Conservation (phyloP, 2,113 vertebrate species). For the Zosterops japonicus region DNA sequence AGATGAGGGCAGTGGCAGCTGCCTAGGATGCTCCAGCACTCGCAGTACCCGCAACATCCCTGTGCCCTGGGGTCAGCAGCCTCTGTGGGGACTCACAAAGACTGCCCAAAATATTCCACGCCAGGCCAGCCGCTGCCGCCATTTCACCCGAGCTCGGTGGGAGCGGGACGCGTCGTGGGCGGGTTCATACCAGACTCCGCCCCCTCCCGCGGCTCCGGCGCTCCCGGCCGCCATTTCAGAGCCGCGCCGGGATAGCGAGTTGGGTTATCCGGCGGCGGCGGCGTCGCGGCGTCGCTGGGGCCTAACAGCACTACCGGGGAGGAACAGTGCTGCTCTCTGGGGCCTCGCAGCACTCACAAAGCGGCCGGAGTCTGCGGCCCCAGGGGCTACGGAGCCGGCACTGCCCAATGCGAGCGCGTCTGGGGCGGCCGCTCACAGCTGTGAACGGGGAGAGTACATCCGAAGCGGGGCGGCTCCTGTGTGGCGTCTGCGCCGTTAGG, state of each 20-base stretch:
- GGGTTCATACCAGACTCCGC: accelerated
- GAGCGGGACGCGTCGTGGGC: accelerated
- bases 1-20: accelerated
- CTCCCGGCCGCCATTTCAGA: not conserved
- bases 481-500: not conserved
- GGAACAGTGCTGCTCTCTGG: accelerated
- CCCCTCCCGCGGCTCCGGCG: accelerated
- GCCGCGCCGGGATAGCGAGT: accelerated
- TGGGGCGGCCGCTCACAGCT: too few species aligned
- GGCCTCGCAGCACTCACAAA: not conserved
- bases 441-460: not conserved
- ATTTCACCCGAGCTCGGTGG: not conserved
- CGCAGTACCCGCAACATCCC: accelerated
- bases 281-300: accelerated
- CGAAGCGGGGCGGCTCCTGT: not conserved
- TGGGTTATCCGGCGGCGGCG: accelerated
- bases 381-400: not conserved
- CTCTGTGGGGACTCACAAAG: accelerated
- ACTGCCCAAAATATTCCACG: accelerated
- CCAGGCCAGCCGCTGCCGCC: accelerated
- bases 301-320: accelerated
- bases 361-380: not conserved
- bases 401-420: not conserved
- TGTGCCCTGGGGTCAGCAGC: accelerated
- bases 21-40: too few species aligned